These are phyloP conservation scores for Coendou prehensilis DNA, from an alignment of 2,797 vertebrate species.

Conservation along the genomic window DNA sequence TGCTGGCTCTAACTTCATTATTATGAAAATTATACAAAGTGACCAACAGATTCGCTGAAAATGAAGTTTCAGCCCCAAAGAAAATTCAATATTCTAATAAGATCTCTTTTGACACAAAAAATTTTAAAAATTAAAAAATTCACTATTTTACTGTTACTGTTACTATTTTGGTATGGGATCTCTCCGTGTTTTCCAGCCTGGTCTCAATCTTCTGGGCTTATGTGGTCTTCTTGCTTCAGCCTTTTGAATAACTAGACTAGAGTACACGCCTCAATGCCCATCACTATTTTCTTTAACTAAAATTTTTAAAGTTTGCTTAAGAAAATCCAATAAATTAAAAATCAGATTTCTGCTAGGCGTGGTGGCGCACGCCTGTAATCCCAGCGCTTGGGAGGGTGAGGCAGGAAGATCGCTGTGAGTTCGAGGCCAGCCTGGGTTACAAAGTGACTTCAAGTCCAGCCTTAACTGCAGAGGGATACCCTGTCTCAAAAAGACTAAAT, in stretches of 20 bases:
- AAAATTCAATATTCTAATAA: constrained; percentile 39
- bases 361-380: not conserved
- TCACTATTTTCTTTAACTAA: not conserved
- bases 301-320: constrained; percentile 28
- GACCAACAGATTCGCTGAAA: not conserved
- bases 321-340: constrained; percentile 34
- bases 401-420: too few relatives aligned
- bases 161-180: not conserved
- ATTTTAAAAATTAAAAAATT: not conserved
- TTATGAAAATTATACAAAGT: not conserved
- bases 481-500: not conserved
- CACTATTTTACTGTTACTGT: not conserved
- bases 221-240: not conserved
- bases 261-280: not conserved
- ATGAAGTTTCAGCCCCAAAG: constrained; percentile 5
- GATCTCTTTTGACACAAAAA: not conserved
- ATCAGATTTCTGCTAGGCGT: not conserved
- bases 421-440: too few relatives aligned
- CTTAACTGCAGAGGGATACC: not conserved
- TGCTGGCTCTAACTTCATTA: not conserved
- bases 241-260: not conserved
- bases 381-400: not conserved
- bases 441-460: not conserved
- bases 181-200: not conserved
- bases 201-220: not conserved